Percentiles rank a stretch among this genome's conserved stretches.
Conservation (phyloP, 2,113 vertebrate genomes). For the Dromas ardeola region DNA sequence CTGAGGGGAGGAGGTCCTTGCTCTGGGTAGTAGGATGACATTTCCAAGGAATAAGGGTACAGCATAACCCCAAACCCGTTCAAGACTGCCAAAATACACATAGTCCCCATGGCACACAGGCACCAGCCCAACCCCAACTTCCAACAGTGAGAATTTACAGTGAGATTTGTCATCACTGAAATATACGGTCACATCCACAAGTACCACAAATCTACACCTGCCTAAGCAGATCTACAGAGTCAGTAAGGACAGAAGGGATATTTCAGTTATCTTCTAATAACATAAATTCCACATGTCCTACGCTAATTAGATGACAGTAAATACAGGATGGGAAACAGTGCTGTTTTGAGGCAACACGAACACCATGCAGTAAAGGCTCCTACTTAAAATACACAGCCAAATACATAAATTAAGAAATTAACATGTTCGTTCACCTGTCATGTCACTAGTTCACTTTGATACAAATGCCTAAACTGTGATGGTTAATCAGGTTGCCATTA, state of each 20-base stretch:
- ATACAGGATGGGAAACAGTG: neutral
- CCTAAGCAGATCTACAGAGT: neutral
- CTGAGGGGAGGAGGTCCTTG: neutral
- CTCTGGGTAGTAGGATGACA: neutral
- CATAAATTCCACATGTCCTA: neutral
- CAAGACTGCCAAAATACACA: neutral
- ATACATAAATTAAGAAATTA: neutral
- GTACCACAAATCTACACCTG: neutral
- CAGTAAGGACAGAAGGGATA: neutral
- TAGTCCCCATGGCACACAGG: neutral
- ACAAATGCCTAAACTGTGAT: neutral
- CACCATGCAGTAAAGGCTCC: neutral
- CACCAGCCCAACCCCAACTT: neutral
- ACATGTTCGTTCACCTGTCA: neutral
- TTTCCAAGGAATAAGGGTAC: neutral
- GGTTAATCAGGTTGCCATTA: neutral
- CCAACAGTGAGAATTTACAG: neutral
- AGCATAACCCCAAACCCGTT: neutral
- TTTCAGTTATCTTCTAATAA: neutral
- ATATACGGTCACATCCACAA: too few species aligned
- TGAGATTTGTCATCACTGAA: neutral
- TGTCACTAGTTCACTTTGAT: neutral
- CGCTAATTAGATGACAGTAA: neutral
- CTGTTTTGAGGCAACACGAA: neutral
- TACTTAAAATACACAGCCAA: neutral